A percentile compares a stretch with the other conserved stretches of the same genome.
These are phyloP conservation scores for Spodoptera picta DNA, from an alignment of 2,888 invertebrate genomes.

Conservation along the genomic window DNA sequence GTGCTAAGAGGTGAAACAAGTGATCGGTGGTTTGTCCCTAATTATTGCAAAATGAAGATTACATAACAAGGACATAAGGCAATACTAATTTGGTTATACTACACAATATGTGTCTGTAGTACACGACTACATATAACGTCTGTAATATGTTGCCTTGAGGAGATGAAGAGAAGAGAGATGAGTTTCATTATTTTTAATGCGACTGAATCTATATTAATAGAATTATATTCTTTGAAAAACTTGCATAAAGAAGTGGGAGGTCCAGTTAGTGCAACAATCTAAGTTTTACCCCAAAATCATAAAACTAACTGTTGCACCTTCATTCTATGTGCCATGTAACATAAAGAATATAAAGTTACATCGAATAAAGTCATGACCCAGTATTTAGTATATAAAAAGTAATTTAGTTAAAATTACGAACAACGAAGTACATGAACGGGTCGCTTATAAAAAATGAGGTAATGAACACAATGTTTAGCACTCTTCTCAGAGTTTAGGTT, in stretches of 20 bases:
- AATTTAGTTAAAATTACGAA: constrained; percentile 54
- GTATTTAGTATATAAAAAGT: constrained; percentile 45
- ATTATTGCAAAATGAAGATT: constrained; percentile 12
- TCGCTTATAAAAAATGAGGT: constrained; percentile 73
- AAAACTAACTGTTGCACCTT: no score
- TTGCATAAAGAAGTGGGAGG: no score
- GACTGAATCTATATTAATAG: no score
- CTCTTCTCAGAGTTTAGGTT: constrained; percentile 55
- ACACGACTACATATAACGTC: no score
- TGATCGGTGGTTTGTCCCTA: constrained; percentile 6
- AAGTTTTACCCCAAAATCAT: no score
- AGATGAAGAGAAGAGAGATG: no score
- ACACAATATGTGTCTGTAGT: neutral
- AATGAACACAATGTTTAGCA: constrained; percentile 71
- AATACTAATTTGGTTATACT: constrained; percentile 1
- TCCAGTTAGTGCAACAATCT: no score
- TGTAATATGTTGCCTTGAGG: no score
- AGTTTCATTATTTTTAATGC: no score
- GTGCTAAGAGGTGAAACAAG: constrained; percentile 30
- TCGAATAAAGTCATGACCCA: constrained; percentile 61
- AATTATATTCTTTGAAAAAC: no score
- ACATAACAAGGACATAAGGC: constrained; percentile 9
- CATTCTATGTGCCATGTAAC: no score
- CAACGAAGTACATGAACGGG: constrained; percentile 57
- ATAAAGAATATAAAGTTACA: constrained; percentile 31